Evolutionary conservation across 2,888 invertebrate genomes (phyloP), one percentile per base, ranked within the genome.

Genomic region (Thereva nobilitata): DNA sequence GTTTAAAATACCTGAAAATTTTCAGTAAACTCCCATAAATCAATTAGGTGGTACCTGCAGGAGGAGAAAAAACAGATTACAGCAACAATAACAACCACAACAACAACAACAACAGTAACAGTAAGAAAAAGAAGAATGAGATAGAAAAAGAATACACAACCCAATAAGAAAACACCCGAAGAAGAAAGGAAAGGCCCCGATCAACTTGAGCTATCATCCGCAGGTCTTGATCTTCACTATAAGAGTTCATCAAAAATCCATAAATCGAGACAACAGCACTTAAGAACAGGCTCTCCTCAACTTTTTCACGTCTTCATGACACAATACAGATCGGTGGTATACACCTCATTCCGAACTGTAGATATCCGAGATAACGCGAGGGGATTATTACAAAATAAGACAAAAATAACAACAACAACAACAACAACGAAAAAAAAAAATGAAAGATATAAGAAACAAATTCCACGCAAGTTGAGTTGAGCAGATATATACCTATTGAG

Each of bases 171-270:
- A 23, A 23, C 23, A 23, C 23, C 23, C 23, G 23, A 23, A 23
- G 23, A 23, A 23, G 23, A 23, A 23, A 23, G 23, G 23, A 2
- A 23, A 23, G 23, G 23, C 23, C 23, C 23, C 23, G 23, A 23
- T 23, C 23, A 23, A 23, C 23, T 23, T 23, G 23, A 40, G 12
- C 10, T 5, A 50, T 10, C 50, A 12, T 34, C 41, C 41, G 49
- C 7, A 49, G 49, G 9, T 10, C 59, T 49, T n/a, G 47, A 59
- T 59, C 59, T 49, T 45, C 38, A 37, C 12, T 37, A 10, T 23
- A 23, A 23, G 45, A 65, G 55, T 65, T 66, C 57, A 66, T 66
- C 57, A 66, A 66, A 66, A 66, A 66, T 56, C 57, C 56, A 57
- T 66, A 66, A 66, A 66, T 66, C 50, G 55, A 66, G 45, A 50